phyloP scores from a whole-genome alignment of 2,113 vertebrate genomes.

The Varanus komodoensis region DNA sequence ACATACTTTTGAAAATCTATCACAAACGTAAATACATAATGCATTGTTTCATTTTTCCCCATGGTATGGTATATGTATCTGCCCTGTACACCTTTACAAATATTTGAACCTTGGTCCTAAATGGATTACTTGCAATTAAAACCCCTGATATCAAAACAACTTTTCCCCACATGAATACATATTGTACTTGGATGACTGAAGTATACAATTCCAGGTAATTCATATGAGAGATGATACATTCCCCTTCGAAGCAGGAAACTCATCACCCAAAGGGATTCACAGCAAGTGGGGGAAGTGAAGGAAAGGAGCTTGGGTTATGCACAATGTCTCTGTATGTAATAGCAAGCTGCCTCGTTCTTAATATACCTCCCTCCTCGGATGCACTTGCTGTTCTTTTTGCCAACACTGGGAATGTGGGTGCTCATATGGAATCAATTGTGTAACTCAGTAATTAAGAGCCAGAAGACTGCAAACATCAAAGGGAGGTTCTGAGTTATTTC shows the following conservation, averaged over 20 bases:
- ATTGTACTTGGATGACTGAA: background rate
- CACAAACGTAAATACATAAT: background rate
- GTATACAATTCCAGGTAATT: background rate
- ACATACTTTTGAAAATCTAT: background rate
- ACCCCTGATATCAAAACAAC: background rate
- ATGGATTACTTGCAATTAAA: background rate
- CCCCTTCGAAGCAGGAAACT: background rate
- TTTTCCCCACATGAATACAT: too few species aligned
- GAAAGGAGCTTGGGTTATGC: conserved; percentile 26
- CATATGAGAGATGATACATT: background rate
- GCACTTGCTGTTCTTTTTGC: conserved; percentile 1
- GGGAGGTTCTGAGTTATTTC: background rate
- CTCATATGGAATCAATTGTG: background rate
- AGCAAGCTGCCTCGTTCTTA: conserved; percentile 11
- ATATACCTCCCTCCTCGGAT: background rate
- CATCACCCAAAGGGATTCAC: background rate
- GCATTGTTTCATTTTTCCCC: background rate
- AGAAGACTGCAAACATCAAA: conserved; percentile 11
- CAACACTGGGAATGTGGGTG: background rate
- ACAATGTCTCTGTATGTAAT: conserved; percentile 41
- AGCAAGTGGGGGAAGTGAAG: background rate
- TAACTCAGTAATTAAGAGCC: conserved; percentile 25
- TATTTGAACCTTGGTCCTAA: background rate
- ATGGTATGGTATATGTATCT: background rate
- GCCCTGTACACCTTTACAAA: background rate